Base-by-base conservation (phyloP, 2,888 invertebrate genomes). In the Campoplex capitator region DNA sequence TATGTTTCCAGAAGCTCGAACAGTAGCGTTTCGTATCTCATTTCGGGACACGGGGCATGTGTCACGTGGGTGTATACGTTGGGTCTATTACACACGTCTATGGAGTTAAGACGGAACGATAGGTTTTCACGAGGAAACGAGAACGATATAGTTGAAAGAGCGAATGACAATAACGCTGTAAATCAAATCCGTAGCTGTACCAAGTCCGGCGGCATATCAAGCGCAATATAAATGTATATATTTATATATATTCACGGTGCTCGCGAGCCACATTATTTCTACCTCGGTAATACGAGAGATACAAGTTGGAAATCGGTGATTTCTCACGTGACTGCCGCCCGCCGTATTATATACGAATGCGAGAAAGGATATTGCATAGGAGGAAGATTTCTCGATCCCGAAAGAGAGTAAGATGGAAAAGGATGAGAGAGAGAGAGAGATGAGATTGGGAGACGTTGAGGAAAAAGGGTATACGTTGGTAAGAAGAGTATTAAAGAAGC, bases 281-380 rank as follows among this genome's bases (percentile, higher is more conserved):
- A 76, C 83, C 75, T 71, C 79, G 80, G 82, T 84, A 88, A 87
- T 85, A 87, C 87, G 86, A 75, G 62, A 78, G 79, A 85, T 88
- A 89, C 88, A 89, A 89, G 89, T 89, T 89, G 88, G 85, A 84
- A 88, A 89, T 89, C 85, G 86, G 65, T 83, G 88, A 89, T 88
- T 89, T 88, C 88, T 89, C 89, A 88, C 88, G 86, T 88, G 83
- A 79, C 79, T 54, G 56, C 70, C 38, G 38, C 79, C 65, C 38
- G 68, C 32, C 58, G 65, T 32, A 62, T 71, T 80, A 71, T 73
- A 58, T 32, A 62, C 81, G 58, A 79, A 71, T 71, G 81, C 67
- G 56, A 70, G 76, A 76, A 71, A 83, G 77, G 58, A 83, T 83
- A 77, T 83, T 71, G 86, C 75, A 84, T 83, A 56, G 54, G 56